Evolutionary conservation across 2,888 invertebrate genomes (phyloP).

Genomic region (Pseudoips prasinana): DNA sequence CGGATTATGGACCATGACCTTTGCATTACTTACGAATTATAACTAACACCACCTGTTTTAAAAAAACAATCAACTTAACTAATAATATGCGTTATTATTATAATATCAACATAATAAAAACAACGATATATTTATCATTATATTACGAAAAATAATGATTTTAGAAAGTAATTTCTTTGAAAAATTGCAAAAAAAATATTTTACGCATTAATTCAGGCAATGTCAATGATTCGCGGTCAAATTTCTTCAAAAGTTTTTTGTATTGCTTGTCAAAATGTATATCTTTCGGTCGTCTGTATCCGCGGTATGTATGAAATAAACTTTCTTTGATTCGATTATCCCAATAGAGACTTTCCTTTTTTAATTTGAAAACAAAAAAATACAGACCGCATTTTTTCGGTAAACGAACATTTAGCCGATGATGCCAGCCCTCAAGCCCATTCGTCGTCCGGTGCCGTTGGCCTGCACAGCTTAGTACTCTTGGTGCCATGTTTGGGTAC

Average conservation of each 20-base stretch:
- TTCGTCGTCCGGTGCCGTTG: no score
- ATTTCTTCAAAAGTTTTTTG: background rate
- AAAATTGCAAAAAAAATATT: constrained; percentile 1
- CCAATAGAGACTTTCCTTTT: constrained; percentile 1
- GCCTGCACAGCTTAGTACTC: no score
- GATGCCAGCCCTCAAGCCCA: constrained; percentile 3
- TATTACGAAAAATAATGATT: no score
- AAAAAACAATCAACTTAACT: no score
- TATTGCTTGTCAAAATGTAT: constrained; percentile 3
- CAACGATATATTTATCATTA: constrained; percentile 4
- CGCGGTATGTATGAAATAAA: background rate
- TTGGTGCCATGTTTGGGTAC: background rate
- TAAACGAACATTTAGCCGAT: constrained; percentile 3
- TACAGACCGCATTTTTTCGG: constrained; percentile 3
- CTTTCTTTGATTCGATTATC: constrained; percentile 2
- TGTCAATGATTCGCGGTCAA: constrained; percentile 3
- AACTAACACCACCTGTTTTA: background rate
- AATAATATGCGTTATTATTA: background rate
- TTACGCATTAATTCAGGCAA: constrained; percentile 3
- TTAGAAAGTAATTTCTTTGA: no score
- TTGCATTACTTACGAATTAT: constrained; percentile 15
- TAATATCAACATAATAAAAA: constrained; percentile 4
- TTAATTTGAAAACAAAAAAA: background rate
- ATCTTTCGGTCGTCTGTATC: constrained; percentile 1
- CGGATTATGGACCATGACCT: no score